A percentile compares a stretch with the other conserved stretches of the same genome.
Evolutionary conservation across 2,888 invertebrate species (phyloP).

Genomic region (Julus scanicus): DNA sequence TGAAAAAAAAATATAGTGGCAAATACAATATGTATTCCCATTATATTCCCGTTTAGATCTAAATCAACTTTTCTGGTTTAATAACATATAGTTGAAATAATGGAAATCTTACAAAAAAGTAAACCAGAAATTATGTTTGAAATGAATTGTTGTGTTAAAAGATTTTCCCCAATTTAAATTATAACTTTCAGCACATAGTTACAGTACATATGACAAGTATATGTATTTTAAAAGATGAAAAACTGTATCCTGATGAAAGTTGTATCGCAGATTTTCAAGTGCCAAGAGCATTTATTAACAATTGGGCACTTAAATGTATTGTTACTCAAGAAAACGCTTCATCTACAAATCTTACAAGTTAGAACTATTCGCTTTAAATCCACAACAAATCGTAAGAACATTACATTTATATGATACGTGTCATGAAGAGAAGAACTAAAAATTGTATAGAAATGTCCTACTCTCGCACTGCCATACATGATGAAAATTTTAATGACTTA

Average conservation of each 20-base stretch:
- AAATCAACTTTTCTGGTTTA: not conserved
- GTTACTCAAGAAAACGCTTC: not conserved
- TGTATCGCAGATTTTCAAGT: not conserved
- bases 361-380: not conserved
- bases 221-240: not conserved
- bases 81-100: not conserved
- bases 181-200: not conserved
- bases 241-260: not conserved
- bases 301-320: not conserved
- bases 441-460: not conserved
- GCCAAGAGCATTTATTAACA: not conserved
- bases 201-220: not conserved
- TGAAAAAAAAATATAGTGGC: not conserved
- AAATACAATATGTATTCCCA: not conserved
- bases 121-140: too few species aligned
- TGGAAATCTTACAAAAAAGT: too few species aligned
- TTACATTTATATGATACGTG: not conserved
- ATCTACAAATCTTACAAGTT: not conserved
- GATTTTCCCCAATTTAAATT: not conserved
- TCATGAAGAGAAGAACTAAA: not conserved
- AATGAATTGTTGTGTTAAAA: not conserved
- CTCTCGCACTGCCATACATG: not conserved
- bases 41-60: not conserved
- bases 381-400: not conserved
- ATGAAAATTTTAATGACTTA: not conserved